Evolutionary conservation across 2,113 vertebrate genomes (phyloP), one percentile per base, ranked within the genome.

Genomic region (Psammodynastes pulverulentus): DNA sequence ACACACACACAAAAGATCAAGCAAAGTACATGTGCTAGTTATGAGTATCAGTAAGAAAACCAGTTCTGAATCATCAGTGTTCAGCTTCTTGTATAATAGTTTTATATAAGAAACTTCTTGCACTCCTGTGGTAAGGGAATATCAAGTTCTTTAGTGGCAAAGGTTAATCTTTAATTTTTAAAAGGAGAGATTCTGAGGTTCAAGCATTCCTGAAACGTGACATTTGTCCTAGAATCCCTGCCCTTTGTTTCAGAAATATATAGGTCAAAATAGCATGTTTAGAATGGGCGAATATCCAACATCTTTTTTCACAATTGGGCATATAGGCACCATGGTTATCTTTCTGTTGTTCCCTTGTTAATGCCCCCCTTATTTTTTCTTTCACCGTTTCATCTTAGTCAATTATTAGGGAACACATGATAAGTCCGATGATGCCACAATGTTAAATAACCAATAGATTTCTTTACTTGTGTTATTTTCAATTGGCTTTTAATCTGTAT

Each of bases 31-130:
- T 95, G 86, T 46, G 89, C 96, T 95, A 97, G 96, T 94, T 95
- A 95, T 95, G 95, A 95, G 95, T 95, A 93, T 95, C 96, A 95
- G 93, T 95, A 92, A 94, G 34, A 79, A 96, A 95, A 93, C 95
- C 96, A 94, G 94, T 89, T 95, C 94, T 94, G 86, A 97, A 93
- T 95, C 91, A 92, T 95, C 93, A 93, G 87, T 90, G 93, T 95
- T 96, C 94, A 95, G 95, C 94, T 91, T 90, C 94, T 97, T 97
- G 94, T 94, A 94, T 96, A 97, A 97, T 88, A 93, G 93, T 90
- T 96, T 96, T 96, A 97, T 90, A 92, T 95, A 96, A 97, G 95
- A 89, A 96, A 93, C 87, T 93, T 95, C 93, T 58, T 5, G 21
- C 23, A 19, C 86, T 51, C 26, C 9, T 12, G 9, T 6, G 23